Conservation (phyloP, 1,140 invertebrate genomes). For the Lordiphosa mommai region DNA sequence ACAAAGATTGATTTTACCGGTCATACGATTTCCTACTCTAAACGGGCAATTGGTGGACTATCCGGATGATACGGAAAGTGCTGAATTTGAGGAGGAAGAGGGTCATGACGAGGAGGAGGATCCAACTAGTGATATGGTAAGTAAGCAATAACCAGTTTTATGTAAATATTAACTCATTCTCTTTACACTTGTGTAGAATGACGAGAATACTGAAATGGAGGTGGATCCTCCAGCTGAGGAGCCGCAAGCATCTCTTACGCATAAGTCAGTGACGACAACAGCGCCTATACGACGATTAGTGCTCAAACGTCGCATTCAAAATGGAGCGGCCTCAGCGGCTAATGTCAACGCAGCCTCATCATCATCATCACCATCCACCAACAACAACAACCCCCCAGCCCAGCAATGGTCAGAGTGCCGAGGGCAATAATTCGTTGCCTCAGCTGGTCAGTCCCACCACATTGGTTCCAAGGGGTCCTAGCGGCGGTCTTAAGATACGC, state of each 20-base stretch:
- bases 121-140: conserved; percentile 46
- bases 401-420: conserved; percentile 32
- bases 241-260: not conserved
- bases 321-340: conserved; percentile 20
- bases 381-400: conserved; percentile 13
- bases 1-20: conserved; percentile 82
- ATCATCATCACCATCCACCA: not conserved
- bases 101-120: conserved; percentile 59
- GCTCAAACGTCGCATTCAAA: conserved; percentile 62
- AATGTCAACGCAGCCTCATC: not conserved
- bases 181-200: conserved; percentile 4
- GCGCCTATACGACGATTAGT: conserved; percentile 47
- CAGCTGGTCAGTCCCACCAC: conserved; percentile 4
- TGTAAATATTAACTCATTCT: not conserved
- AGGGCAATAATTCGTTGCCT: not conserved
- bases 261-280: conserved; percentile 14
- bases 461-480: not conserved
- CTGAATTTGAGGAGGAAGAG: conserved; percentile 78
- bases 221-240: conserved; percentile 58
- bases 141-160: conserved; percentile 1
- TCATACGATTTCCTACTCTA: conserved; percentile 84
- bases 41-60: conserved; percentile 81
- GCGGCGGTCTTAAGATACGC: conserved; percentile 52
- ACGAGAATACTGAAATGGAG: conserved; percentile 59
- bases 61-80: conserved; percentile 65